phyloP scores from a whole-genome alignment of 2,113 vertebrate species.

The Rana temporaria region DNA sequence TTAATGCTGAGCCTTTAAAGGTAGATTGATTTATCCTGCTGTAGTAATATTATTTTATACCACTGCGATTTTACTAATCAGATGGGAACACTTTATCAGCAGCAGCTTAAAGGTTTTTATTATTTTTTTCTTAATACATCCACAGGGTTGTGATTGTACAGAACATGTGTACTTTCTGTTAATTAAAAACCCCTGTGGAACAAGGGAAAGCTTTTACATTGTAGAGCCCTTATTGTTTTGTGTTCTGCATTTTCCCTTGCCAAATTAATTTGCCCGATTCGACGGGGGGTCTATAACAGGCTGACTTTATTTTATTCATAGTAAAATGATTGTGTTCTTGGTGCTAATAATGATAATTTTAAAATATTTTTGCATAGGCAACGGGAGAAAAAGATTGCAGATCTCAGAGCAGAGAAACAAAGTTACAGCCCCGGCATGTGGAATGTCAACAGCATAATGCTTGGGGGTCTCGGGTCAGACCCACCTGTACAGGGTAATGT shows the following conservation, averaged over 20 bases:
- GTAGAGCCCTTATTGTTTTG: slow-evolving; percentile 35
- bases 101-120: slow-evolving; percentile 27
- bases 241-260: slow-evolving; percentile 16
- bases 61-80: slow-evolving; percentile 31
- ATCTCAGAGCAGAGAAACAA: slow-evolving; percentile 42
- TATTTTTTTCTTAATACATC: slow-evolving; percentile 27
- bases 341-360: slow-evolving; percentile 34
- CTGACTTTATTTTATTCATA: slow-evolving; percentile 17
- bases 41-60: slow-evolving; percentile 38
- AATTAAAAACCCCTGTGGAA: slow-evolving; percentile 39
- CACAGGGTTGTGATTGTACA: slow-evolving; percentile 32
- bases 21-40: slow-evolving; percentile 32
- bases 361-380: slow-evolving; percentile 35
- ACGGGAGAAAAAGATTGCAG: slow-evolving; percentile 35
- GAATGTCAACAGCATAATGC: slow-evolving; percentile 56
- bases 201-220: slow-evolving; percentile 43
- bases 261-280: slow-evolving; percentile 33
- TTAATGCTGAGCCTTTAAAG: slow-evolving; percentile 16
- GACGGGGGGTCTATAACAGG: slow-evolving; percentile 11
- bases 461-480: slow-evolving; percentile 56
- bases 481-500: slow-evolving; percentile 47
- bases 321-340: slow-evolving; percentile 27
- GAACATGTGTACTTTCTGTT: slow-evolving; percentile 45
- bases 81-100: slow-evolving; percentile 36
- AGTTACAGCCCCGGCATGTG: slow-evolving; percentile 47